Evolutionary conservation across 2,113 vertebrate species (phyloP).

Genomic region (Marcusenius ussheri): DNA sequence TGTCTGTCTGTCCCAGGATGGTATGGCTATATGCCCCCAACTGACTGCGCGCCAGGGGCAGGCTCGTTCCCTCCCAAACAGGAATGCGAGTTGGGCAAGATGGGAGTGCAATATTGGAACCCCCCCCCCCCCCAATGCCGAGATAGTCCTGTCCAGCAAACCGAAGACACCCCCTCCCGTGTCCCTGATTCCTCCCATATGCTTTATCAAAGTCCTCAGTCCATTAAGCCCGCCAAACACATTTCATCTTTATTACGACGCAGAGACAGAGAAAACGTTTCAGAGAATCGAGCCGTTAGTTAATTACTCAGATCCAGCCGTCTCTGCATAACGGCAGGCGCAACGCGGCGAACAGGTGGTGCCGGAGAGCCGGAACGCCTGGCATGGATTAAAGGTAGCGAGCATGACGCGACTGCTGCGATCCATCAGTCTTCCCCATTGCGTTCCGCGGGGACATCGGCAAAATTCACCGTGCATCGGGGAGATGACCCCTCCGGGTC

Average conservation of each 20-base stretch:
- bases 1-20: not conserved
- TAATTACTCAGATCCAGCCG: conserved; percentile 28
- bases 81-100: not conserved
- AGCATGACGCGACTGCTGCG: not conserved
- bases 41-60: not conserved
- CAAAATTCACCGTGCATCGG: not conserved
- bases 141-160: not conserved
- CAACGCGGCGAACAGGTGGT: conserved; percentile 27
- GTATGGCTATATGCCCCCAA: not conserved
- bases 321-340: not conserved
- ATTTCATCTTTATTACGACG: conserved; percentile 14
- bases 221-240: conserved; percentile 10
- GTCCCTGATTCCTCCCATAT: not conserved
- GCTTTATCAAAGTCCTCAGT: not conserved
- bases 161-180: not conserved
- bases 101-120: not conserved
- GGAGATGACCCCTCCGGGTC: conserved; percentile 33
- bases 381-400: conserved; percentile 24
- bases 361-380: conserved; percentile 23
- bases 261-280: conserved; percentile 16
- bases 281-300: conserved; percentile 13
- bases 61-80: not conserved
- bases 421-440: conserved; percentile 14
- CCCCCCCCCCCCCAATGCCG: not conserved
- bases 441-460: conserved; percentile 18